A percentile compares a stretch with the other conserved stretches of the same genome.
Conservation (phyloP, 1,140 invertebrate species). For the Microplitis mediator region DNA sequence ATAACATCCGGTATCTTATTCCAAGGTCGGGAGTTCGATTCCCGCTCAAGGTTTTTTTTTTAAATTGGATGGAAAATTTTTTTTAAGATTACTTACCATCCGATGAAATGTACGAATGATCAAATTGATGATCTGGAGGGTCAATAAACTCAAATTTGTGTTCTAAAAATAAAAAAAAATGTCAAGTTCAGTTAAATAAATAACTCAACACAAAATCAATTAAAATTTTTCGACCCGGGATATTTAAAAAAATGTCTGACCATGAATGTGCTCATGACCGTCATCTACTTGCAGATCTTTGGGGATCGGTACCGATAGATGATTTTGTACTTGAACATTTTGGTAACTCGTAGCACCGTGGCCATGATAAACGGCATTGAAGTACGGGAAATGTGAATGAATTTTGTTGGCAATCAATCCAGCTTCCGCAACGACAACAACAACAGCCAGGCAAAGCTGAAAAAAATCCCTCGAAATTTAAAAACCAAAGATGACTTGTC, state of each 20-base stretch:
- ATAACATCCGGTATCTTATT: too few species aligned
- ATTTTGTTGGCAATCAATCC: constrained; percentile 40
- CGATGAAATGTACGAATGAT: too few species aligned
- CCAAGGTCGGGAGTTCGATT: too few species aligned
- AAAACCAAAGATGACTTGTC: background rate
- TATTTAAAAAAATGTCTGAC: background rate
- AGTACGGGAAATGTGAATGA: constrained; percentile 45
- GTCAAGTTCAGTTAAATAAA: too few species aligned
- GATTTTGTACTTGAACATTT: constrained; percentile 44
- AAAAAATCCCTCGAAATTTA: constrained; percentile 23
- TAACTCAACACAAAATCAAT: too few species aligned
- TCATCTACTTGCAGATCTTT: constrained; percentile 35
- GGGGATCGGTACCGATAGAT: constrained; percentile 37
- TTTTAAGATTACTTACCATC: background rate
- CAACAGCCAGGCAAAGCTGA: constrained; percentile 39
- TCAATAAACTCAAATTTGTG: too few species aligned
- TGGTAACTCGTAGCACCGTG: constrained; percentile 53
- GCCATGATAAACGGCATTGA: constrained; percentile 47
- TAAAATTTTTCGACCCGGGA: too few species aligned
- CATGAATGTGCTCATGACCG: constrained; percentile 23
- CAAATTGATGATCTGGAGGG: too few species aligned
- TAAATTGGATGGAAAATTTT: too few species aligned
- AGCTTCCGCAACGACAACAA: constrained; percentile 35
- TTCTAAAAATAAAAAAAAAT: too few species aligned
- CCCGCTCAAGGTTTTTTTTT: too few species aligned